phyloP scores from a whole-genome alignment of 2,113 vertebrate species.

The Corythaixoides concolor region DNA sequence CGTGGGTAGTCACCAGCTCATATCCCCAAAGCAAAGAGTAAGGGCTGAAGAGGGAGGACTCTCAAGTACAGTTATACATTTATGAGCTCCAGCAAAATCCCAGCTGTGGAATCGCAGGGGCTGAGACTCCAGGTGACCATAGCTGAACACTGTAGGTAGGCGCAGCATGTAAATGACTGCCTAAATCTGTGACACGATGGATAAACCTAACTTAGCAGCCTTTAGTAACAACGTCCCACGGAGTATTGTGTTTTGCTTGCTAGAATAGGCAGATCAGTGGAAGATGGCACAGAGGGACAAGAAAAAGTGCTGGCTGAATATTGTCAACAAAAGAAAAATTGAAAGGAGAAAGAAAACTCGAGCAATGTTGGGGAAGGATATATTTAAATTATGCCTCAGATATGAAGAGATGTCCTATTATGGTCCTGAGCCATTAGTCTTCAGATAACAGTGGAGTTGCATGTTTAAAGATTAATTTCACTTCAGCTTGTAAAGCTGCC shows the following conservation, averaged over 20 bases:
- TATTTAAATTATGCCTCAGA: neutral
- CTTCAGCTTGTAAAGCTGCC: neutral
- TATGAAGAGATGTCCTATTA: neutral
- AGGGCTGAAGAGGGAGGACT: neutral
- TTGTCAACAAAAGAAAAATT: neutral
- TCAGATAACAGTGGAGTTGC: neutral
- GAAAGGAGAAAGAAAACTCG: neutral
- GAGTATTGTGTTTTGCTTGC: neutral
- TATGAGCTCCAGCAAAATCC: neutral
- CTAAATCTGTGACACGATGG: neutral
- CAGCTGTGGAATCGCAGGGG: neutral
- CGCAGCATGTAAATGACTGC: neutral
- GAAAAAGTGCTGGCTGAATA: neutral
- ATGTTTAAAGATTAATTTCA: slow-evolving; percentile 22
- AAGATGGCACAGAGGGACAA: neutral
- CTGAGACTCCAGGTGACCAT: neutral
- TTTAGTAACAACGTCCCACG: neutral
- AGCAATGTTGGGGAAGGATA: neutral
- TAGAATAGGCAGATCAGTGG: neutral
- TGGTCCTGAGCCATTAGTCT: neutral
- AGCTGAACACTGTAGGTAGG: neutral
- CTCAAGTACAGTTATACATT: fast-evolving
- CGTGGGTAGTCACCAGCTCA: neutral
- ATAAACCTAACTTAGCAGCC: neutral
- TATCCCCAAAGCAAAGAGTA: neutral